Evolutionary conservation across 2,113 vertebrate genomes (phyloP).

Genomic region (Rhabdomys dilectus): DNA sequence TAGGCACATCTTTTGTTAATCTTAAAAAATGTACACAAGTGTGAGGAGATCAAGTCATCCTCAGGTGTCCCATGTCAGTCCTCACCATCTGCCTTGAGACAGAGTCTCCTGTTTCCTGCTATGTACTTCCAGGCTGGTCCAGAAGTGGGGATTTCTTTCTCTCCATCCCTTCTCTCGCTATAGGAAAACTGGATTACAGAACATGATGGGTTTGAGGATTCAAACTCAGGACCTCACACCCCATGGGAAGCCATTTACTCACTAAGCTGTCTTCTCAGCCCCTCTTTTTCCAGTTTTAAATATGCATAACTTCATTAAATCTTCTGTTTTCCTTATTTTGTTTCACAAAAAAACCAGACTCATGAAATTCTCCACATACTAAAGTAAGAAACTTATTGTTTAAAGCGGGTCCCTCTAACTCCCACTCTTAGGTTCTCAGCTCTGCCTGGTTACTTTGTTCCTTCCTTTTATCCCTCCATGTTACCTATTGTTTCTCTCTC

Average conservation of each 20-base stretch:
- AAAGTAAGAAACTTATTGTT: not conserved
- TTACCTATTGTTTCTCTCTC: not conserved
- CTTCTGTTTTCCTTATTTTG: not conserved
- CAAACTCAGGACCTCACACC: not conserved
- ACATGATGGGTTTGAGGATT: not conserved
- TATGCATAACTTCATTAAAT: not conserved
- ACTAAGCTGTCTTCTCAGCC: too few relatives aligned
- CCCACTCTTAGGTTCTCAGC: not conserved
- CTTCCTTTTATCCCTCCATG: not conserved
- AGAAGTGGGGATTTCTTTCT: too few relatives aligned
- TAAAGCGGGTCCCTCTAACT: not conserved
- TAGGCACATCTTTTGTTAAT: not conserved
- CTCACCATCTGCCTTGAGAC: not conserved
- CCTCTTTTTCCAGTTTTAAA: constrained; percentile 10
- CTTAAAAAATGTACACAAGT: not conserved
- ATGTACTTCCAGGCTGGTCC: not conserved
- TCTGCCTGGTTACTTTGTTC: not conserved
- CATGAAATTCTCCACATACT: not conserved
- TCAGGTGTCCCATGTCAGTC: too few relatives aligned
- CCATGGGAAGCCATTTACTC: too few relatives aligned
- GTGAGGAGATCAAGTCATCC: not conserved
- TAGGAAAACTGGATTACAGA: not conserved
- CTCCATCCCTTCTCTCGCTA: too few relatives aligned
- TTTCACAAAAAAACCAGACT: constrained; percentile 1
- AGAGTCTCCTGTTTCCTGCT: not conserved